These are phyloP conservation scores for Phenganax marumi DNA, from an alignment of 92 coral and sea anemone genomes.

Conservation along the genomic window DNA sequence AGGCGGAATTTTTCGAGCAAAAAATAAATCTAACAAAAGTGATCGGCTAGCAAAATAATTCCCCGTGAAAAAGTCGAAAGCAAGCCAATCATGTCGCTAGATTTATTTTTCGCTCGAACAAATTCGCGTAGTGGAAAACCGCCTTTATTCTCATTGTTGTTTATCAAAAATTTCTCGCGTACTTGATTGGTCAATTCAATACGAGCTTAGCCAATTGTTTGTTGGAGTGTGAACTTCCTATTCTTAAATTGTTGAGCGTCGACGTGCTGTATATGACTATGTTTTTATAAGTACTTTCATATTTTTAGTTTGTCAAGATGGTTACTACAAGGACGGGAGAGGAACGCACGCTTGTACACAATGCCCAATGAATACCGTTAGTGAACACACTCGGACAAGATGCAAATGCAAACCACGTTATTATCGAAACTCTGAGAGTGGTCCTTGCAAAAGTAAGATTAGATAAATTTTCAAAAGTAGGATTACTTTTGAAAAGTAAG, in stretches of 20 bases:
- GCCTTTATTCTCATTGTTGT: not conserved
- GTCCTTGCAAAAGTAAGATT: constrained; percentile 12
- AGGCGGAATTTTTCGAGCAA: too few species aligned
- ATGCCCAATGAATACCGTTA: constrained; percentile 6
- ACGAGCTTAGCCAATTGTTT: not conserved
- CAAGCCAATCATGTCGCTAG: too few species aligned
- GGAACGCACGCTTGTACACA: constrained; percentile 3
- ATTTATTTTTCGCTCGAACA: too few species aligned
- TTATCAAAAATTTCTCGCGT: not conserved
- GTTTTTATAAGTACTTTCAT: not conserved
- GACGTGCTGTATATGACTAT: too few species aligned
- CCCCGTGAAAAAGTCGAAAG: too few species aligned
- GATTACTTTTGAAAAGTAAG: too few species aligned
- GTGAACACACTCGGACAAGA: not conserved
- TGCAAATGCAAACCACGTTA: constrained; percentile 3
- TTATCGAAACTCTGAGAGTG: constrained; percentile 20
- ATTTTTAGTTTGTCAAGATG: constrained; percentile 11
- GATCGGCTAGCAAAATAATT: too few species aligned
- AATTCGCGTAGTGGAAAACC: too few species aligned
- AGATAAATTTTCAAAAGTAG: not conserved
- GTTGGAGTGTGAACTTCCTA: too few species aligned
- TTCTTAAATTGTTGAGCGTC: too few species aligned
- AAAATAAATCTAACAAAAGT: too few species aligned
- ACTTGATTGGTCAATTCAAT: not conserved
- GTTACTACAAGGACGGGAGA: not conserved